phyloP scores from a whole-genome alignment of 2,797 vertebrate species.

The Morelia viridis region DNA sequence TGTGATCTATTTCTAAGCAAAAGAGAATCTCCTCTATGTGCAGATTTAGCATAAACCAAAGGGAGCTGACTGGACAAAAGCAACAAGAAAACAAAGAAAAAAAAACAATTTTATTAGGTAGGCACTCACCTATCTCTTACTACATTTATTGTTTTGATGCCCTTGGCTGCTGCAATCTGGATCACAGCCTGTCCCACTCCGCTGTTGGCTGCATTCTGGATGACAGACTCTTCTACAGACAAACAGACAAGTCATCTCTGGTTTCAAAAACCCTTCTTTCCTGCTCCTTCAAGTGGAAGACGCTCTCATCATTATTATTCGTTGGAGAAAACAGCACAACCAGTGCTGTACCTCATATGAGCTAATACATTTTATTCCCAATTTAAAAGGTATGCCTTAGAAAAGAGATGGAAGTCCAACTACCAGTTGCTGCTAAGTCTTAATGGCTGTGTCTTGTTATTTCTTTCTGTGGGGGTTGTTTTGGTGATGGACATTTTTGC shows the following conservation, averaged over 20 bases:
- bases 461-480: too few species aligned
- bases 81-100: background rate
- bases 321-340: background rate
- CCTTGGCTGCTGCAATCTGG: conserved; percentile 88
- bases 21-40: background rate
- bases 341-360: background rate
- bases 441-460: background rate
- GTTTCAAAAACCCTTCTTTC: background rate
- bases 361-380: background rate
- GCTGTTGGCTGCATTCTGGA: conserved; percentile 97
- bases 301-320: background rate
- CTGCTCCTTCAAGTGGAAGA: background rate
- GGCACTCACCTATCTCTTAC: conserved; percentile 86
- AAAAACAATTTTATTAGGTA: background rate
- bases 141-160: conserved; percentile 89
- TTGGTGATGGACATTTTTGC: background rate
- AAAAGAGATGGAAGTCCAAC: background rate
- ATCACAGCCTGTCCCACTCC: conserved; percentile 95
- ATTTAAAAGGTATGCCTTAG: background rate
- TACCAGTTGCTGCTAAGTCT: background rate
- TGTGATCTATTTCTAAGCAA: background rate
- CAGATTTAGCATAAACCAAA: background rate
- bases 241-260: conserved; percentile 27
- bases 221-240: conserved; percentile 85
- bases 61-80: background rate